Evolutionary conservation across 2,888 invertebrate species (phyloP).

Genomic region (Himalopsyche anomala): DNA sequence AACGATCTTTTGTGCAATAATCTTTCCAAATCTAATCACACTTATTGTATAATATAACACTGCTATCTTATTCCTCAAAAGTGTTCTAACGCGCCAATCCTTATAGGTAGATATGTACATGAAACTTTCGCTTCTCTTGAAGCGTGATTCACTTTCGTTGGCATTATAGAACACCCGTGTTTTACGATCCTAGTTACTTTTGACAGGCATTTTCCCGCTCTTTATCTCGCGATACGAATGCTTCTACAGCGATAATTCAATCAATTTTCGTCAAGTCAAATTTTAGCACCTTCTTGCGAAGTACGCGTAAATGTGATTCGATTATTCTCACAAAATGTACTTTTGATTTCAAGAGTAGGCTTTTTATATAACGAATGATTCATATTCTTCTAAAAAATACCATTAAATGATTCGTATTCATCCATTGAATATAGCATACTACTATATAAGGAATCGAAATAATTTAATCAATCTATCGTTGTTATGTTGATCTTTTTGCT

Average conservation of each 20-base stretch:
- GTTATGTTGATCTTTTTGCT: no score
- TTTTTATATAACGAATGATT: no score
- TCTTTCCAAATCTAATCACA: no score
- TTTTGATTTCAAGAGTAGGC: no score
- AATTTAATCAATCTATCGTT: no score
- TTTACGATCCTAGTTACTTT: slow-evolving; percentile 1
- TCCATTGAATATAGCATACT: no score
- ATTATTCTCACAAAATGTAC: no score
- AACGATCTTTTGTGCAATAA: no score
- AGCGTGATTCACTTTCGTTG: slow-evolving; percentile 31
- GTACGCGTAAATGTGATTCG: no score
- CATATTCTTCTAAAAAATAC: no score
- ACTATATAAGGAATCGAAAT: no score
- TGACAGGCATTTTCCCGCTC: slow-evolving; percentile 10
- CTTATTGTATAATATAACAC: not conserved
- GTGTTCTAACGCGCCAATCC: not conserved
- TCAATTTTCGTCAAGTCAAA: not conserved
- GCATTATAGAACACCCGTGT: slow-evolving; percentile 1
- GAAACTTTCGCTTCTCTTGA: slow-evolving; percentile 14
- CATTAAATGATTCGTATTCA: no score
- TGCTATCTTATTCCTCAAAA: not conserved
- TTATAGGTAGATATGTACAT: not conserved
- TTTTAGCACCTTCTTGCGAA: not conserved
- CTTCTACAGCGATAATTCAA: not conserved
- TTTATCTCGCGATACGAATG: not conserved